These are phyloP conservation scores for Orthosia cruda DNA, from an alignment of 2,888 invertebrate species.

Conservation along the genomic window DNA sequence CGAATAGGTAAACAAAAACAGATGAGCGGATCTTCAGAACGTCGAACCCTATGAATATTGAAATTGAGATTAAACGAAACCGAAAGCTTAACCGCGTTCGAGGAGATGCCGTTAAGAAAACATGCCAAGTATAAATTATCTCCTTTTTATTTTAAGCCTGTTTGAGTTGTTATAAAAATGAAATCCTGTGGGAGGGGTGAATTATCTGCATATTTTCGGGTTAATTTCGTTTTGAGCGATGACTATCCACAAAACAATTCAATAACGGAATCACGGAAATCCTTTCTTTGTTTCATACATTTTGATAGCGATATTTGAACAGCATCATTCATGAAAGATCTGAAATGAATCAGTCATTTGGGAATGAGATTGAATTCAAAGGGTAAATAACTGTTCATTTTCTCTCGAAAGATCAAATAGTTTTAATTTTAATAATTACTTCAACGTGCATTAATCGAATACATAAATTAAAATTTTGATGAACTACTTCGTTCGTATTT, in stretches of 20 bases:
- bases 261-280: conserved; percentile 45
- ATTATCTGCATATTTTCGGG: conserved; percentile 2
- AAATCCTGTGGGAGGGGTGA: conserved; percentile 10
- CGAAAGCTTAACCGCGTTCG: conserved; percentile 23
- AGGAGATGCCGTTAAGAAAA: conserved; percentile 31
- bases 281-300: conserved; percentile 52
- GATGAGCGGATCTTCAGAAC: conserved; percentile 22
- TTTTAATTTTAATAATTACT: conserved; percentile 7
- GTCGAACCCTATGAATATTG: conserved; percentile 51
- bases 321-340: conserved; percentile 24
- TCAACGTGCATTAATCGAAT: not conserved
- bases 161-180: conserved; percentile 32
- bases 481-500: not conserved
- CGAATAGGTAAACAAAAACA: conserved; percentile 44
- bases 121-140: conserved; percentile 39
- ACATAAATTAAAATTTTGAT: not conserved
- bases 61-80: conserved; percentile 46
- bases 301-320: conserved; percentile 35
- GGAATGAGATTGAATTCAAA: conserved; percentile 38
- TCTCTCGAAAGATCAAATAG: not conserved
- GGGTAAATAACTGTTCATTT: conserved; percentile 26
- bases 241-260: conserved; percentile 32
- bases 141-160: conserved; percentile 40
- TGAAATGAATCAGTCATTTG: conserved; percentile 12
- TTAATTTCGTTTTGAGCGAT: conserved; percentile 17